Evolutionary conservation across 1,140 invertebrate genomes (phyloP), one percentile per base, ranked within the genome.

Genomic region (Papilio polytes): DNA sequence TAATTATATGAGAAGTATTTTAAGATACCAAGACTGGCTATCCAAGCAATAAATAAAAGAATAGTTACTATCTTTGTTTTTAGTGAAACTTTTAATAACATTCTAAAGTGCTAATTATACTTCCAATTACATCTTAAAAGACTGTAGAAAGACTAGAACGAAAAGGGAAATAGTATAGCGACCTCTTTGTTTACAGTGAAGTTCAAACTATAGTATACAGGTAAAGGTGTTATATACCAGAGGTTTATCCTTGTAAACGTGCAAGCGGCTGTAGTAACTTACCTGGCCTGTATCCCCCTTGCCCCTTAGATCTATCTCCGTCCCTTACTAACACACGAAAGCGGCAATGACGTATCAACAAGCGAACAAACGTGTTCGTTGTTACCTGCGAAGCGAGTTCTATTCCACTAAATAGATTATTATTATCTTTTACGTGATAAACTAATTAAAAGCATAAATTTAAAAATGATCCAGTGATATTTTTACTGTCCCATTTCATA

Each of bases 191-290:
- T 51, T 76, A 51, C 46, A 53, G 20, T 26, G 46, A 74, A 15
- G 41, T 46, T 74, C 72, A 46, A 74, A 44, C 56, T 44, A 44
- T 41, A 46, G 53, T 46, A 46, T 31, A 51, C n/a, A 15, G 9
- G 20, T 76, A 46, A 51, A 74, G 73, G 73, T 74, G 73, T 74
- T 74, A 74, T 53, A 76, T 48, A 53, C 46, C 74, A 53, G n/a
- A 76, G 46, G 46, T 76, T 76, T 76, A 76, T 76, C 46, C 74
- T 76, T 51, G 41, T 76, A 22, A 12, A 48, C 74, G 36, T 76
- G 74, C 74, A 76, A 18, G 74, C 73, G n/a, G 73, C n/a, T 76
- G 74, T 46, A 76, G n/a, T 76, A 46, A 22, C 74, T 76, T 76
- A 76, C 74, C 74, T 74, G 73, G 72, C 72, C 72, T 13, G 73